A percentile compares a stretch with the other conserved stretches of the same genome.
These are phyloP conservation scores for Cantharis rufa DNA, from an alignment of 2,888 invertebrate species.

Conservation along the genomic window DNA sequence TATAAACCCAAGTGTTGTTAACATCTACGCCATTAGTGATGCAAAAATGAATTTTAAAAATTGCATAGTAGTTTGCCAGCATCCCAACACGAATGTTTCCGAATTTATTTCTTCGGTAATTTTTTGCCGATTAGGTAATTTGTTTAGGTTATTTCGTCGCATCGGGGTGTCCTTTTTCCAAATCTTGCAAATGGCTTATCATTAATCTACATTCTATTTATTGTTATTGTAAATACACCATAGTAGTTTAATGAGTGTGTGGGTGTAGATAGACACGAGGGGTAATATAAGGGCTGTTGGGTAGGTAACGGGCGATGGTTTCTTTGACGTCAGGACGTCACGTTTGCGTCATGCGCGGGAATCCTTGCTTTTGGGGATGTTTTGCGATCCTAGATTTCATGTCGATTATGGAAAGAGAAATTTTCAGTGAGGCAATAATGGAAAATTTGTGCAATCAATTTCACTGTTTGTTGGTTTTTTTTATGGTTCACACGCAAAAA, in stretches of 20 bases:
- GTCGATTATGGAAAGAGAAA: neutral
- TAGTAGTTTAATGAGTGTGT: neutral
- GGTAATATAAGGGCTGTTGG: conserved; percentile 24
- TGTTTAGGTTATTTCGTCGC: neutral
- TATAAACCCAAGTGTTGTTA: conserved; percentile 1
- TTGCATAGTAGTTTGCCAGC: neutral
- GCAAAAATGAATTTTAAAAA: neutral
- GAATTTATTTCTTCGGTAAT: neutral
- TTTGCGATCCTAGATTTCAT: conserved; percentile 16
- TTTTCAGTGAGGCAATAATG: neutral
- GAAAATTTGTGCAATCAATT: neutral
- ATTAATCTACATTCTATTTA: neutral
- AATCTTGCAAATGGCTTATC: neutral
- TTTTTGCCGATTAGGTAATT: no score
- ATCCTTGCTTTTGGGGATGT: conserved; percentile 16
- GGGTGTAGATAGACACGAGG: neutral
- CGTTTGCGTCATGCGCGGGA: conserved; percentile 38
- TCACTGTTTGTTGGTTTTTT: neutral
- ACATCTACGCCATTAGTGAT: neutral
- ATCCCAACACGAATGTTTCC: neutral
- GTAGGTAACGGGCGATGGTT: conserved; percentile 35
- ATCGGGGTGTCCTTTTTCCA: neutral
- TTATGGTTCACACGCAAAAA: neutral
- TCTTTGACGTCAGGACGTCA: conserved; percentile 44
- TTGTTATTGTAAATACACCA: neutral